A percentile compares a stretch with the other conserved stretches of the same genome.
These are phyloP conservation scores for Esox niger DNA, from an alignment of 2,113 vertebrate species.

Conservation along the genomic window DNA sequence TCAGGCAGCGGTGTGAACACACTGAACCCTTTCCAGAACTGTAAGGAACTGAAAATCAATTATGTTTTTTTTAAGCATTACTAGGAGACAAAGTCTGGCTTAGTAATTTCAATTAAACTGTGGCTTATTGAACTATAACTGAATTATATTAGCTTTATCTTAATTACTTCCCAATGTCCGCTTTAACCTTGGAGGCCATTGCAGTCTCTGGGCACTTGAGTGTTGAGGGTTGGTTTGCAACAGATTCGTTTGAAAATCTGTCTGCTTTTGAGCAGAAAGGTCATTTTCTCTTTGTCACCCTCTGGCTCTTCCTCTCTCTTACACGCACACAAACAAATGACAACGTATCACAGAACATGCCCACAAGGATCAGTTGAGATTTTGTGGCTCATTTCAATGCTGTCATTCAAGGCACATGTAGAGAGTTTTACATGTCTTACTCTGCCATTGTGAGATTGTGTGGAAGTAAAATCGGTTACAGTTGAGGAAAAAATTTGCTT, in stretches of 20 bases:
- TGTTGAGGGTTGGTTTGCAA: slow-evolving; percentile 36
- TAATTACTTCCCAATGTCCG: slow-evolving; percentile 62
- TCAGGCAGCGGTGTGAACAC: not conserved
- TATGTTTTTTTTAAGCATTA: slow-evolving; percentile 34
- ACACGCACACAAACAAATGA: not conserved
- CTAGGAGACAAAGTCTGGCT: slow-evolving; percentile 29
- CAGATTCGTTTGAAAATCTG: slow-evolving; percentile 22
- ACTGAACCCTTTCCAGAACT: slow-evolving; percentile 21
- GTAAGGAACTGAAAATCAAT: slow-evolving; percentile 40
- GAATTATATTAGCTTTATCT: slow-evolving; percentile 68
- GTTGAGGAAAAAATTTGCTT: slow-evolving; percentile 7
- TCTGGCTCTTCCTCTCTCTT: no score
- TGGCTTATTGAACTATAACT: slow-evolving; percentile 60
- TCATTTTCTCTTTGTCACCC: not conserved
- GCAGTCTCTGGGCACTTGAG: slow-evolving; percentile 25
- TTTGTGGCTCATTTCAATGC: not conserved
- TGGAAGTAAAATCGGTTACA: slow-evolving; percentile 25
- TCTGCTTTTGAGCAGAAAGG: slow-evolving; percentile 11
- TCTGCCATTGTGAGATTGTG: slow-evolving; percentile 9
- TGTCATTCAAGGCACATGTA: slow-evolving; percentile 1
- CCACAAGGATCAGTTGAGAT: not conserved
- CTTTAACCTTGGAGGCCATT: slow-evolving; percentile 49
- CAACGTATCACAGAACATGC: slow-evolving; percentile 9
- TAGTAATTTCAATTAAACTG: slow-evolving; percentile 59
- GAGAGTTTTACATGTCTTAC: not conserved